Evolutionary conservation across 2,888 invertebrate species (phyloP).

Genomic region (Megamerina dolium): DNA sequence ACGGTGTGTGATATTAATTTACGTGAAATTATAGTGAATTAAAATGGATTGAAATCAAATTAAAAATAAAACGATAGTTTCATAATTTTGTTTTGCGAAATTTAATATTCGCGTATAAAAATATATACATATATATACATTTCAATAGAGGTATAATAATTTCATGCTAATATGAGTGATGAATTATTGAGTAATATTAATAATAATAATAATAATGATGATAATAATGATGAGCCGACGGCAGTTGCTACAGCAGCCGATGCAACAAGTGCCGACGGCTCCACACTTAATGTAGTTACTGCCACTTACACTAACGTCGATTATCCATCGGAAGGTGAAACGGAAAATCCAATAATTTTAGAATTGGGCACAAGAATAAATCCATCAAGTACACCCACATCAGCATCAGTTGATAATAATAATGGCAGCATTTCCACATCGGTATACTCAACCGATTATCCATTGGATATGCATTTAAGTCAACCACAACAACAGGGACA

Average conservation of each 20-base stretch:
- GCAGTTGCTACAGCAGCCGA: conserved; percentile 27
- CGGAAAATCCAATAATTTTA: conserved; percentile 36
- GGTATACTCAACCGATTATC: conserved; percentile 10
- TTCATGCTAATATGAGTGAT: conserved; percentile 30
- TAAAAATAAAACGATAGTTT: too few species aligned
- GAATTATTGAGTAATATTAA: conserved; percentile 28
- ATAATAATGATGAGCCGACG: conserved; percentile 22
- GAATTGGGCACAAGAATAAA: conserved; percentile 31
- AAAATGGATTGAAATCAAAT: not conserved
- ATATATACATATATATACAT: not conserved
- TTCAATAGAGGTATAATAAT: not conserved
- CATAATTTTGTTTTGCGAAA: not conserved
- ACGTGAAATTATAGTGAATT: conserved; percentile 1
- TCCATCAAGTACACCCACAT: conserved; percentile 23
- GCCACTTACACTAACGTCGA: conserved; percentile 2
- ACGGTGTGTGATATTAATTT: conserved; percentile 18
- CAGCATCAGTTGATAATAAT: not conserved
- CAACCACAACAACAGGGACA: not conserved
- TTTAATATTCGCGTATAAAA: not conserved
- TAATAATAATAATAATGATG: too few species aligned
- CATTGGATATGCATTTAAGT: conserved; percentile 20
- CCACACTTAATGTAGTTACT: not conserved
- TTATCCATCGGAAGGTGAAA: conserved; percentile 27
- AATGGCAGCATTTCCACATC: not conserved
- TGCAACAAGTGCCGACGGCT: conserved; percentile 18